Evolutionary conservation across 2,888 invertebrate genomes (phyloP).

Genomic region (Aplocera efformata): DNA sequence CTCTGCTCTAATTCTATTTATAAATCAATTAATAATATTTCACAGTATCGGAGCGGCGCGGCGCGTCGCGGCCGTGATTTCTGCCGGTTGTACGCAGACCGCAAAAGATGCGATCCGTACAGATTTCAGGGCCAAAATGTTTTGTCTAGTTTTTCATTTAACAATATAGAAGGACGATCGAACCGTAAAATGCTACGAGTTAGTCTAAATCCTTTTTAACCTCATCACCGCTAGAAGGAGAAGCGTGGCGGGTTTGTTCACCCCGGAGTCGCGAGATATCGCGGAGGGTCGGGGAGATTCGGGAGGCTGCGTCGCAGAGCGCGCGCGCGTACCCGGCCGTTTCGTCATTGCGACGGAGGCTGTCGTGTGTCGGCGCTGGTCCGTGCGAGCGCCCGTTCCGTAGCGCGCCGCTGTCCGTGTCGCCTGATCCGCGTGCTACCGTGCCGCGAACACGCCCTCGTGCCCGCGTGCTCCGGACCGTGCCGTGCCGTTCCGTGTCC

Average conservation of each 20-base stretch:
- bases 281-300: constrained; percentile 60
- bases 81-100: constrained; percentile 14
- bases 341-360: constrained; percentile 79
- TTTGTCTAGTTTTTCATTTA: constrained; percentile 46
- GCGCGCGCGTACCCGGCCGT: constrained; percentile 79
- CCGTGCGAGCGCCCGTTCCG: constrained; percentile 69
- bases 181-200: constrained; percentile 68
- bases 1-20: constrained; percentile 16
- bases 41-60: constrained; percentile 8
- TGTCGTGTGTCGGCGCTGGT: constrained; percentile 76
- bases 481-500: constrained; percentile 28
- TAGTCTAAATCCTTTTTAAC: constrained; percentile 77
- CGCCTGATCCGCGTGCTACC: constrained; percentile 43
- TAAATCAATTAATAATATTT: constrained; percentile 15
- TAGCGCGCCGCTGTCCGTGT: constrained; percentile 47
- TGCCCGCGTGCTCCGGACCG: constrained; percentile 18
- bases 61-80: constrained; percentile 4
- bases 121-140: constrained; percentile 36
- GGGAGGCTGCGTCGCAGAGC: constrained; percentile 73
- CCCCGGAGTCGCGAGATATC: constrained; percentile 65
- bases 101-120: constrained; percentile 27
- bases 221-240: constrained; percentile 75
- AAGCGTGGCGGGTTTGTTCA: constrained; percentile 76
- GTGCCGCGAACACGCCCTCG: constrained; percentile 36
- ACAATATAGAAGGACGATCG: constrained; percentile 51